Evolutionary conservation across 2,888 invertebrate genomes (phyloP).

Genomic region (Tetanocera ferruginea): DNA sequence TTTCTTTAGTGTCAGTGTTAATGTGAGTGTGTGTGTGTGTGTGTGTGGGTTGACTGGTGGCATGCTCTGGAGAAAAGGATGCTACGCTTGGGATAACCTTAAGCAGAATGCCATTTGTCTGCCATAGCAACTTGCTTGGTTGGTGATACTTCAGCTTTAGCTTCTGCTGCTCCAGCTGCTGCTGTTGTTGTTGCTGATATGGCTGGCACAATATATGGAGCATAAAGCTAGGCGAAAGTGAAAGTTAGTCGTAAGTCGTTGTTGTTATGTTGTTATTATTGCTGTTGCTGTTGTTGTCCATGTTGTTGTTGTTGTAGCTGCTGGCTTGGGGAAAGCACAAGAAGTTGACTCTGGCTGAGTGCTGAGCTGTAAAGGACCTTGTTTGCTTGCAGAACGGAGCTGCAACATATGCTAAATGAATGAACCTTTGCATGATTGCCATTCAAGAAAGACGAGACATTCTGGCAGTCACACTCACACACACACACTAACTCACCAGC

Average conservation of each 20-base stretch:
- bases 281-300: not conserved
- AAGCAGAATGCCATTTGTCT: constrained; percentile 30
- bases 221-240: constrained; percentile 51
- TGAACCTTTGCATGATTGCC: constrained; percentile 18
- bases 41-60: not conserved
- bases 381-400: constrained; percentile 6
- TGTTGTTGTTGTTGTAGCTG: constrained; percentile 41
- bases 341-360: constrained; percentile 17
- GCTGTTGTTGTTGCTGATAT: not conserved
- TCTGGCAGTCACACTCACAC: constrained; percentile 55
- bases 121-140: constrained; percentile 1
- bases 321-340: constrained; percentile 10
- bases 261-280: constrained; percentile 30
- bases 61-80: constrained; percentile 31
- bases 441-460: constrained; percentile 52
- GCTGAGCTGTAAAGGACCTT: constrained; percentile 7
- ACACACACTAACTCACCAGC: constrained; percentile 29
- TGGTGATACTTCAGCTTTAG: constrained; percentile 3
- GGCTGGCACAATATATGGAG: constrained; percentile 11
- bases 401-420: constrained; percentile 28
- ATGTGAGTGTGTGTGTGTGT: not conserved
- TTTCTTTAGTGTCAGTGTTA: not conserved
- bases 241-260: constrained; percentile 49
- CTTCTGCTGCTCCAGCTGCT: not conserved
- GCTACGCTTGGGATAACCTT: constrained; percentile 33